These are phyloP conservation scores for Cranoglanis bouderius DNA, from an alignment of 2,113 vertebrate species.

Conservation along the genomic window DNA sequence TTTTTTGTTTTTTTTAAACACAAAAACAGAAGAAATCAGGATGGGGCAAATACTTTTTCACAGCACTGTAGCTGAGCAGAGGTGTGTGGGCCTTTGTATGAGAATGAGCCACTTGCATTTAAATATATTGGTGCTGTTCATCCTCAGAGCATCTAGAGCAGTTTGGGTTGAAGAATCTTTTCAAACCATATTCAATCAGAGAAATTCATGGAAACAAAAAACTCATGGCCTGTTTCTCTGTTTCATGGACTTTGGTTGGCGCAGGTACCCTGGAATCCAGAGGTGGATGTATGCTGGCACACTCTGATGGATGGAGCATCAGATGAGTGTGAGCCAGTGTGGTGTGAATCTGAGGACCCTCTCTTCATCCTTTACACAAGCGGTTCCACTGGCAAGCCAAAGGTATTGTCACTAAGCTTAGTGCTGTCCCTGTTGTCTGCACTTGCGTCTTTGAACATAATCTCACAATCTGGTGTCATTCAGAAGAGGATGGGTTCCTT, in stretches of 20 bases:
- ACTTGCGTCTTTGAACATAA: background rate
- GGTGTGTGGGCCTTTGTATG: background rate
- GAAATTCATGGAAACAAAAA: background rate
- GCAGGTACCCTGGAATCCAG: conserved; percentile 88
- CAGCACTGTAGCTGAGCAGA: background rate
- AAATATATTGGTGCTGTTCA: background rate
- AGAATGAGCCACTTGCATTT: background rate
- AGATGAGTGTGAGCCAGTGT: conserved; percentile 88
- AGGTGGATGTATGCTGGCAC: conserved; percentile 88
- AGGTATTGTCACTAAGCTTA: conserved; percentile 70
- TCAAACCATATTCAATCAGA: background rate
- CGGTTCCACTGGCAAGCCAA: conserved; percentile 95
- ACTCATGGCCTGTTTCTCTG: background rate
- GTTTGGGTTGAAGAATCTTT: background rate
- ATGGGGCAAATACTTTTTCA: too few relatives aligned
- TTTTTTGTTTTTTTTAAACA: background rate
- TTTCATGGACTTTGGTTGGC: conserved; percentile 36
- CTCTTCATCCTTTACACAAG: conserved; percentile 97
- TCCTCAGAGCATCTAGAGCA: background rate
- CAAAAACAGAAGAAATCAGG: too few relatives aligned
- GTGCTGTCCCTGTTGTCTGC: background rate
- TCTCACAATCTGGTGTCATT: background rate
- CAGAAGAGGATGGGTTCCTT: background rate
- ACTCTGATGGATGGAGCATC: conserved; percentile 77
- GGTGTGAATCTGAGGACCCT: conserved; percentile 91